Evolutionary conservation across 2,113 vertebrate species (phyloP), one percentile per base, ranked within the genome.

Genomic region (Eublepharis macularius): DNA sequence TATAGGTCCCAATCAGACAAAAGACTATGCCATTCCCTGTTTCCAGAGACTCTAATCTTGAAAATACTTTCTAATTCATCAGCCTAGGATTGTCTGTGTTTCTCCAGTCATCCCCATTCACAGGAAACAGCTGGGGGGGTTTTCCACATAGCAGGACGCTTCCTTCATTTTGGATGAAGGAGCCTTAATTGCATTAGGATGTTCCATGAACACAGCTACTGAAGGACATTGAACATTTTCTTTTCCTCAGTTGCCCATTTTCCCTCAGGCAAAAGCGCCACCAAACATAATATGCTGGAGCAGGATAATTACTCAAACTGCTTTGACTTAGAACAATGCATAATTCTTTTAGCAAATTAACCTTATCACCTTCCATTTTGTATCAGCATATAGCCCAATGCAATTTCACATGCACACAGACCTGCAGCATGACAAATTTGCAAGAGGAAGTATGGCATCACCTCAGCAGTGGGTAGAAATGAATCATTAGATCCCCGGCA

Each of bases 101-200:
- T 83, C 39, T 81, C 12, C 57, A 8, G 9, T 63, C 34, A 70
- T 39, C 10, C 2, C 13, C 21, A 70, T 78, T 82, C 85, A 78
- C 32, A 78, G 7, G 63, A 84, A 83, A 9, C 24, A 92, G 84
- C 60, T 82, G 49, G 12, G 49, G 45, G 17, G 4, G 43, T 89
- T 90, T 47, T 69, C 87, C 77, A 84, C 89, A 88, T 51, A 77
- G 60, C 17, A 76, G 47, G 19, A 45, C 74, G 81, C 78, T 43
- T n/a, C n/a, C 12, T 68, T 81, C 87, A 57, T 47, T 80, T n/a
- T 82, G 51, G 87, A 68, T 86, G 29, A 83, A 93, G 80, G 45
- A 83, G 41, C 7, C 12, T 76, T 90, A 90, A 90, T 84, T 89
- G 77, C 77, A 84, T 86, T 91, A 88, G 81, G 57, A 54, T 68